Base-by-base conservation (phyloP, 1,140 invertebrate species). In the Caenorhabditis inopinata region DNA sequence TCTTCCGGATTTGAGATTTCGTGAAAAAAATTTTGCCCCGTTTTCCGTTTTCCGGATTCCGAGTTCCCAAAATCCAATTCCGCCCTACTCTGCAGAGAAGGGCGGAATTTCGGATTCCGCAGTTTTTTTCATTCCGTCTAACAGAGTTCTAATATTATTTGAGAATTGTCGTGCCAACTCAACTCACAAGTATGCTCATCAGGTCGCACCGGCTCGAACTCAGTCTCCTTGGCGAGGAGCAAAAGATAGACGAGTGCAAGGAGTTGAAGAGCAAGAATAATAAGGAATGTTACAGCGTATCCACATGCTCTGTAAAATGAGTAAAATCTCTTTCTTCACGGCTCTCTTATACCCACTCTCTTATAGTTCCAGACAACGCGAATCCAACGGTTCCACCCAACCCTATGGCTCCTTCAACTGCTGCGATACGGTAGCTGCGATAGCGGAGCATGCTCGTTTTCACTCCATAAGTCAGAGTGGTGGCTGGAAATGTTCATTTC, bases 311-410 rank as follows among this genome's bases (percentile, higher is more conserved):
- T 82, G 78, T 38, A 68, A 68, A 68, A 42, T 42, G 5, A 42
- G 5, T 42, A 42, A 42, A 42, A 7, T 42, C 14, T 5, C 5
- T 14, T 42, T 5, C 14, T 42, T 42, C 38, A 42, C 38, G 14
- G n/a, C n/a, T n/a, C n/a, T n/a, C n/a, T n/a, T n/a, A n/a, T n/a
- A 49, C 76, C 25, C 16, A 82, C 81, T 80, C 58, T 81, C 81
- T 48, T 18, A 82, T 46, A 12, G 79, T 76, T 45, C 81, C 81
- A 42, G 81, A 82, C 16, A 82, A 45, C 12, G 81, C 81, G 27
- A 51, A 82, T 29, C 81, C 81, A 42, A 82, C 49, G 11, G 81
- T 82, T 49, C 81, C 81, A 18, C 81, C 81, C 79, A 82, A 73
- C 62, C 81, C 81, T 16, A 82, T 74, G 1, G 81, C 74, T 53